Evolutionary conservation across 2,113 vertebrate species (phyloP).

Genomic region (Ochotona curzoniae): DNA sequence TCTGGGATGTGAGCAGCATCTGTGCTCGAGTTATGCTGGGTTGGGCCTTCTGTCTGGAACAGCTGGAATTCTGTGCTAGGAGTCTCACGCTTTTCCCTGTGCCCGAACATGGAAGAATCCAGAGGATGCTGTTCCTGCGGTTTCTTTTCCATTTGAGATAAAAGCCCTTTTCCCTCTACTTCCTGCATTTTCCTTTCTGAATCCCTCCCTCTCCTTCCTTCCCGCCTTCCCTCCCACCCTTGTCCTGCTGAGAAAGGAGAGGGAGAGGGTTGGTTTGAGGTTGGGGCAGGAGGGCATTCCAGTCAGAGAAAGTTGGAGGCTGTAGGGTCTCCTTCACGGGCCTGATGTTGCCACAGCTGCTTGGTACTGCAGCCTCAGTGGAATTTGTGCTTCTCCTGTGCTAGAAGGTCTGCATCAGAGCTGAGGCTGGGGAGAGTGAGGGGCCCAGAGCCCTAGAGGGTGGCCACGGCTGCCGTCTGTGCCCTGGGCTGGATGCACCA

Average conservation of each 20-base stretch:
- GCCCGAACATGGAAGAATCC: neutral
- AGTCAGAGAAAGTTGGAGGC: neutral
- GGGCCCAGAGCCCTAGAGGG: neutral
- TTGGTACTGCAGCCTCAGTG: neutral
- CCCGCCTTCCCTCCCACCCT: neutral
- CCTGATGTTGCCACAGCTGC: neutral
- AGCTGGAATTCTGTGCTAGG: neutral
- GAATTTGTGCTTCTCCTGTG: neutral
- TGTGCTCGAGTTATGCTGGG: neutral
- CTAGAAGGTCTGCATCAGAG: neutral
- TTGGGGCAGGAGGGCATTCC: neutral
- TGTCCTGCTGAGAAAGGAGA: neutral
- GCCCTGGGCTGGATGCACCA: neutral
- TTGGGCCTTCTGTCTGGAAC: neutral
- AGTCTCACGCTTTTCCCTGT: neutral
- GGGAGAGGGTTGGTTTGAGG: neutral
- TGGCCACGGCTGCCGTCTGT: neutral
- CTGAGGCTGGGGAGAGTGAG: neutral
- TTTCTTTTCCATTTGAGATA: neutral
- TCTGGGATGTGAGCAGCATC: neutral
- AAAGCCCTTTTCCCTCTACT: neutral
- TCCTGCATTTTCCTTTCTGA: neutral
- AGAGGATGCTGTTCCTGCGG: neutral
- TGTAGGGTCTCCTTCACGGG: neutral
- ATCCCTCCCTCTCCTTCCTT: neutral